These are phyloP conservation scores for Eidolon dupreanum DNA, from an alignment of 2,797 vertebrate species.

Conservation along the genomic window DNA sequence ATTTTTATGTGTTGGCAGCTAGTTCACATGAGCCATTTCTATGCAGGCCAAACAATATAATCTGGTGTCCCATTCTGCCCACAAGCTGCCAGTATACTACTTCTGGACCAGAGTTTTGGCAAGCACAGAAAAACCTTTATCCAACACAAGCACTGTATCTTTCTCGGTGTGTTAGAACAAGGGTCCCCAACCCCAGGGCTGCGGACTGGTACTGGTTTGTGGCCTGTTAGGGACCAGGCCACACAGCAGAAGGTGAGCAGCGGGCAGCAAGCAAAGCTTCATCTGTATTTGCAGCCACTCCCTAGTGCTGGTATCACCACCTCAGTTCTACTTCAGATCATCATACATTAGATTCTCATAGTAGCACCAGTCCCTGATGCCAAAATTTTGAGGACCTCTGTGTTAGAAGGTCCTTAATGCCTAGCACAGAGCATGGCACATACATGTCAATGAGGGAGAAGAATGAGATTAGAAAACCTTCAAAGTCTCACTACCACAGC, in stretches of 20 bases:
- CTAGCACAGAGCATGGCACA: neutral
- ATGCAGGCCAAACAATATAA: neutral
- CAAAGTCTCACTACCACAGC: neutral
- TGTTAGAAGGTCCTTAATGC: neutral
- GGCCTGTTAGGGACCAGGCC: too few relatives aligned
- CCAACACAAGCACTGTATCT: neutral
- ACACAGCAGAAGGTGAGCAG: too few relatives aligned
- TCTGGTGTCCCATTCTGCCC: neutral
- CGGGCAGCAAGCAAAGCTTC: too few relatives aligned
- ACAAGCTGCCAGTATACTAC: neutral
- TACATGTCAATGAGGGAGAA: neutral
- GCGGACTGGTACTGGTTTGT: too few relatives aligned
- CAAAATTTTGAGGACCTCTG: too few relatives aligned
- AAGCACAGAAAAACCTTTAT: neutral
- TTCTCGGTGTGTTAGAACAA: neutral
- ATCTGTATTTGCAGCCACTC: too few relatives aligned
- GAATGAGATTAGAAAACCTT: neutral
- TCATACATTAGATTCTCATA: too few relatives aligned
- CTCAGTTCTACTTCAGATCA: too few relatives aligned
- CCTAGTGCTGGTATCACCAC: too few relatives aligned
- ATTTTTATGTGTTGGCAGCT: neutral
- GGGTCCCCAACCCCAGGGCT: too few relatives aligned
- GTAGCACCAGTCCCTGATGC: too few relatives aligned
- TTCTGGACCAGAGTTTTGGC: neutral
- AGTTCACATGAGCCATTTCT: neutral